Percentiles rank a stretch among this genome's conserved stretches.
These are phyloP conservation scores for Brachionus calyciflorus DNA, from an alignment of 1,140 invertebrate species.

Conservation along the genomic window DNA sequence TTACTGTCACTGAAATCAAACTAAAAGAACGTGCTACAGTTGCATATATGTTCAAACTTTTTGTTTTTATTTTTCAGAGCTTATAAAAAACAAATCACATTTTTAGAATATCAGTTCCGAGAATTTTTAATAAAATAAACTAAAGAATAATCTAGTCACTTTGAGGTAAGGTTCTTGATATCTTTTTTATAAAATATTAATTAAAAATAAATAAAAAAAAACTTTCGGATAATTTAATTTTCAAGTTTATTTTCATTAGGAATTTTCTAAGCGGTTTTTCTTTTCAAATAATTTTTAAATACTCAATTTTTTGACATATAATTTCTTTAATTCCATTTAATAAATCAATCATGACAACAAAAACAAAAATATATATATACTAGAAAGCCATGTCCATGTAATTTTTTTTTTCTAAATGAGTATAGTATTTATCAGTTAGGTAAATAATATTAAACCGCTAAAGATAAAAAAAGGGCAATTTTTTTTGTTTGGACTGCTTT, in stretches of 20 bases:
- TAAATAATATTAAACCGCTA: slow-evolving; percentile 27
- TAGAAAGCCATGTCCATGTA: no score
- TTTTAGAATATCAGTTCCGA: no score
- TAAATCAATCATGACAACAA: slow-evolving; percentile 2
- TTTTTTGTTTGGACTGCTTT: not conserved
- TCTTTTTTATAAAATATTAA: slow-evolving; percentile 20
- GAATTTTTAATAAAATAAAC: no score
- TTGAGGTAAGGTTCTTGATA: not conserved
- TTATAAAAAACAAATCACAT: no score
- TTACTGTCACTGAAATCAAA: no score
- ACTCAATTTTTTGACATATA: slow-evolving; percentile 3
- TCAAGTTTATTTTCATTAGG: slow-evolving; percentile 27
- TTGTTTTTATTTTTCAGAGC: no score
- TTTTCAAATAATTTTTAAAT: not conserved
- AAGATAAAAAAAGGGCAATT: slow-evolving; percentile 19
- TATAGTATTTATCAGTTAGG: slow-evolving; percentile 20
- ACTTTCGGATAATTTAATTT: slow-evolving; percentile 17
- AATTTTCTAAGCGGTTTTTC: slow-evolving; percentile 1
- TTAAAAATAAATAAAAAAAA: slow-evolving; percentile 25
- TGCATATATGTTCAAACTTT: no score
- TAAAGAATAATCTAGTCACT: no score
- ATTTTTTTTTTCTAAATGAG: no score
- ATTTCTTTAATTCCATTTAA: not conserved
- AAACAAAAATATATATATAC: not conserved
- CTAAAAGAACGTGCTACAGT: no score